Evolutionary conservation across 1,140 invertebrate genomes (phyloP).

Genomic region (Ostrea edulis): DNA sequence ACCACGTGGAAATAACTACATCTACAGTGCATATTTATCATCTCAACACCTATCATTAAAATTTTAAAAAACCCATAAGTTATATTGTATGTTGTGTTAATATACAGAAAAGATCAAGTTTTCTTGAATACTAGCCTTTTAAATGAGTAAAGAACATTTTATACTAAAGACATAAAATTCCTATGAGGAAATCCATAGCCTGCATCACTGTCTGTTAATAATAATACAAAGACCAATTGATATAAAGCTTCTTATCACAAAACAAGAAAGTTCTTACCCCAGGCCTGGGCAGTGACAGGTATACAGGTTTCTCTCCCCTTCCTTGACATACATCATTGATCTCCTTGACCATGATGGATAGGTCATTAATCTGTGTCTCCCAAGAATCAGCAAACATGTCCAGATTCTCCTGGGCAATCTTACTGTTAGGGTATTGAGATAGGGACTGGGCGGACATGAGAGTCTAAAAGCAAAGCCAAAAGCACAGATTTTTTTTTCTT

Average conservation of each 20-base stretch:
- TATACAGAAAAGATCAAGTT: neutral
- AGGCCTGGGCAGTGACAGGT: slow-evolving; percentile 95
- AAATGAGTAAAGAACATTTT: neutral
- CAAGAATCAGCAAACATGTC: slow-evolving; percentile 99
- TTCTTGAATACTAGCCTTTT: neutral
- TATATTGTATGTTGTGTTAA: too few relatives aligned
- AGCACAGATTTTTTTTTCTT: neutral
- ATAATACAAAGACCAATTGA: neutral
- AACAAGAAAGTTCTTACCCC: slow-evolving; percentile 85
- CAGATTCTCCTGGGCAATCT: slow-evolving; percentile 97
- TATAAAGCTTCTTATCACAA: neutral
- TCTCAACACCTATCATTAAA: too few relatives aligned
- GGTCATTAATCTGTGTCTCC: slow-evolving; percentile 94
- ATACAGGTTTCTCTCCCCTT: slow-evolving; percentile 90
- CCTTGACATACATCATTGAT: slow-evolving; percentile 91
- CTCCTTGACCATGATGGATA: slow-evolving; percentile 88
- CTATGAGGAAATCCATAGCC: neutral
- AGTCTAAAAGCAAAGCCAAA: slow-evolving; percentile 84
- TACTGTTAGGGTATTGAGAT: slow-evolving; percentile 93
- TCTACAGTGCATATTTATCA: too few relatives aligned
- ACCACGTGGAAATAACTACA: too few relatives aligned
- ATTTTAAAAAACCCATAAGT: too few relatives aligned
- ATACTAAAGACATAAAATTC: neutral
- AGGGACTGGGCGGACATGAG: slow-evolving; percentile 95
- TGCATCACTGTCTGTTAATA: neutral